Percentiles rank a stretch among this genome's conserved stretches.
phyloP scores from a whole-genome alignment of 2,113 vertebrate genomes.

The Epinephelus lanceolatus region DNA sequence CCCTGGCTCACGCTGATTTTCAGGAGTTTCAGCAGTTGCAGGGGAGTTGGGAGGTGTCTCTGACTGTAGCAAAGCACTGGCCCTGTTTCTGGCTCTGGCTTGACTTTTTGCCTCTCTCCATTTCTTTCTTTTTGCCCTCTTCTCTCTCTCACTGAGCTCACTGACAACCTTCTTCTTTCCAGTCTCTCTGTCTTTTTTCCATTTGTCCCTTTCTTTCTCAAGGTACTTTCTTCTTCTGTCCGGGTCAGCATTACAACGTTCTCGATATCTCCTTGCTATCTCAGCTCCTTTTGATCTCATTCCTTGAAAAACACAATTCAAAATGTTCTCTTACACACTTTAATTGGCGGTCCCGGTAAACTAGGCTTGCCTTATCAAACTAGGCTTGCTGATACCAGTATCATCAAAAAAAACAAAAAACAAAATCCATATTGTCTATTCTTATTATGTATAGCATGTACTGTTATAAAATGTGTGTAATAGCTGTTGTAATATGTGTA shows the following conservation, averaged over 20 bases:
- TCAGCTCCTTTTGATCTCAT: slow-evolving; percentile 1
- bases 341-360: not conserved
- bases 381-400: too few species aligned
- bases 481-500: not conserved
- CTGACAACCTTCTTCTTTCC: too few species aligned
- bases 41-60: not conserved
- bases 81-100: not conserved
- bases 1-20: not conserved
- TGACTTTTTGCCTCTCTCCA: not conserved
- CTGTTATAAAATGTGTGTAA: too few species aligned
- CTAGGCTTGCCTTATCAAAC: too few species aligned
- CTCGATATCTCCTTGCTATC: not conserved
- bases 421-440: too few species aligned
- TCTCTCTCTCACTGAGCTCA: not conserved
- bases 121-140: not conserved
- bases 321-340: not conserved
- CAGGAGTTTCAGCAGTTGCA: not conserved
- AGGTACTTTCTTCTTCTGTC: not conserved
- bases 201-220: too few species aligned
- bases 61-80: slow-evolving; percentile 1
- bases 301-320: not conserved
- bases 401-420: too few species aligned
- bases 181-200: too few species aligned
- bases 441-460: too few species aligned
- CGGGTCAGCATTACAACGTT: not conserved